These are phyloP conservation scores for Pogonomyrmex californicus DNA, from an alignment of 1,140 invertebrate genomes.

Conservation along the genomic window DNA sequence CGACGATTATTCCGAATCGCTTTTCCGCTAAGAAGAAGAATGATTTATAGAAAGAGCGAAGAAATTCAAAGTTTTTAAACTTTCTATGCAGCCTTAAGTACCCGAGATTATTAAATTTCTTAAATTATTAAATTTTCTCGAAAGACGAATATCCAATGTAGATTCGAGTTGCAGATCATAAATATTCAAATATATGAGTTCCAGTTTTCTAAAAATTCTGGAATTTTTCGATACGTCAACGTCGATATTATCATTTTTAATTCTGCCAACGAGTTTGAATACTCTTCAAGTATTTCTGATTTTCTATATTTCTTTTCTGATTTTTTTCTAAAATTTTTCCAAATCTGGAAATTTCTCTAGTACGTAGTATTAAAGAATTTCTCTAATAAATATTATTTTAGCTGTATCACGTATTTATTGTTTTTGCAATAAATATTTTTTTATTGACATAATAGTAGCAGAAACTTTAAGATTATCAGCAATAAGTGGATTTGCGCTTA, in stretches of 20 bases:
- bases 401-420: too few species aligned
- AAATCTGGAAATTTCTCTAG: neutral
- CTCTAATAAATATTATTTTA: too few species aligned
- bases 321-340: neutral
- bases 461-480: slow-evolving; percentile 29
- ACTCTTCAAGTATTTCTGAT: neutral
- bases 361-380: neutral
- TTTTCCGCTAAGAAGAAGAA: neutral
- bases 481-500: slow-evolving; percentile 6
- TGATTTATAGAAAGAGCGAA: neutral
- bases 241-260: neutral
- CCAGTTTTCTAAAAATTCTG: neutral
- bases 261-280: neutral
- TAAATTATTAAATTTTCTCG: neutral
- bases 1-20: too few species aligned
- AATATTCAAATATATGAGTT: neutral
- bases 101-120: neutral
- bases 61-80: neutral
- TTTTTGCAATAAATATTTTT: neutral
- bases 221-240: neutral
- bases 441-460: neutral
- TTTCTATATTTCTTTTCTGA: too few species aligned
- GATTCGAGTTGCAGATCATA: neutral
- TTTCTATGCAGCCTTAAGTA: neutral
- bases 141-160: neutral